Conservation (phyloP, 2,888 invertebrate species). For the Strigamia transsilvanica region DNA sequence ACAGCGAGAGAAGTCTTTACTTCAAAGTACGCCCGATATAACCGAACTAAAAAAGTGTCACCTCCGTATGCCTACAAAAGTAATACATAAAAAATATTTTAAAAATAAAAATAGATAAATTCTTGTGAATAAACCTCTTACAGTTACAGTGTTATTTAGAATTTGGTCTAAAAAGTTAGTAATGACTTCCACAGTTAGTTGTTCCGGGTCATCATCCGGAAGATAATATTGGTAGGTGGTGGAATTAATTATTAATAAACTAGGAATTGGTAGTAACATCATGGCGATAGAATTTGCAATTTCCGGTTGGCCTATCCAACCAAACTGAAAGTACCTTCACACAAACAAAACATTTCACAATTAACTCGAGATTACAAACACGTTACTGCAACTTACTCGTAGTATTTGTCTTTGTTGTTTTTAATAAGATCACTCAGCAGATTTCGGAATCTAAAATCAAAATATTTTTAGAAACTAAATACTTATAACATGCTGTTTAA, state of each 20-base stretch:
- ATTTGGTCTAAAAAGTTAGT: constrained; percentile 79
- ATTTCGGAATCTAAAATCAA: constrained; percentile 72
- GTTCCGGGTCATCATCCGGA: constrained; percentile 78
- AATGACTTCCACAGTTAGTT: constrained; percentile 81
- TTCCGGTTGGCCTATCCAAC: constrained; percentile 91
- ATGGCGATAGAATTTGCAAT: constrained; percentile 93
- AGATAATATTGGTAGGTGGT: constrained; percentile 91
- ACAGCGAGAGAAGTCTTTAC: constrained; percentile 76
- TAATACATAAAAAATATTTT: background rate
- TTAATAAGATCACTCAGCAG: constrained; percentile 83
- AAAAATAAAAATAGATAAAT: background rate
- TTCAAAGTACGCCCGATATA: constrained; percentile 85
- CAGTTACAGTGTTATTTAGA: constrained; percentile 79
- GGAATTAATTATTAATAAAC: constrained; percentile 88
- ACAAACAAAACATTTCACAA: background rate
- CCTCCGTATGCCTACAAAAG: constrained; percentile 81
- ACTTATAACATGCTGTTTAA: background rate
- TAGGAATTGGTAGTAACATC: constrained; percentile 82
- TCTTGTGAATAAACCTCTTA: constrained; percentile 61
- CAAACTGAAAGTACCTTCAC: constrained; percentile 82
- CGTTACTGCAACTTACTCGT: constrained; percentile 68
- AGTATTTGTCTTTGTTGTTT: constrained; percentile 78
- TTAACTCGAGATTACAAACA: background rate
- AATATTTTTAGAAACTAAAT: constrained; percentile 5
- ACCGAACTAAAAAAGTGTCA: constrained; percentile 76